phyloP scores from a whole-genome alignment of 2,113 vertebrate species.

The Pandion haliaetus region DNA sequence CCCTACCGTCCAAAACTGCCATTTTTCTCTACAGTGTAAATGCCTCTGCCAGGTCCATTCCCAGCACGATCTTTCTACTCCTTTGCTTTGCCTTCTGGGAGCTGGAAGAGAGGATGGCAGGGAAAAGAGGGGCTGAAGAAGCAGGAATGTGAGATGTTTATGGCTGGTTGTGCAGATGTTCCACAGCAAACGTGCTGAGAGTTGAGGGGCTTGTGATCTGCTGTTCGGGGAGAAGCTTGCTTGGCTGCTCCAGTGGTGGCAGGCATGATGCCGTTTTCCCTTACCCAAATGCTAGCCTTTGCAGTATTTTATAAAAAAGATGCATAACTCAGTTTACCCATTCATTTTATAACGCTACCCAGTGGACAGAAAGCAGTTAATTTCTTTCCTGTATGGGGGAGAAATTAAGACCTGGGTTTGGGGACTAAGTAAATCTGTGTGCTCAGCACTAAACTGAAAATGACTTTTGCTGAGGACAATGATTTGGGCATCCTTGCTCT shows the following conservation, averaged over 20 bases:
- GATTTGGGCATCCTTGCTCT: background rate
- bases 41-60: background rate
- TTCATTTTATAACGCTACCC: background rate
- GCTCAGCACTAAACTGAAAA: background rate
- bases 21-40: background rate
- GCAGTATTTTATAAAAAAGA: background rate
- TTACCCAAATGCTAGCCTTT: background rate
- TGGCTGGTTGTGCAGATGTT: background rate
- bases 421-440: background rate
- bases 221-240: background rate
- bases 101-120: background rate
- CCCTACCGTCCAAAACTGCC: background rate
- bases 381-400: background rate
- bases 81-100: background rate
- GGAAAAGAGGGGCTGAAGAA: background rate
- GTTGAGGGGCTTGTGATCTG: background rate
- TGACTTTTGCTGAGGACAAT: background rate
- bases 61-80: background rate
- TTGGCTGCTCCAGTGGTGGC: background rate
- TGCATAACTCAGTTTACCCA: background rate
- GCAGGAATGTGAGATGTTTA: background rate
- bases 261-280: background rate
- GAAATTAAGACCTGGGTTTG: background rate
- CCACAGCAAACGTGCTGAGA: background rate
- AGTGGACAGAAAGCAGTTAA: background rate